Conservation (phyloP, 1,140 invertebrate genomes). For the Acromyrmex echinatior region DNA sequence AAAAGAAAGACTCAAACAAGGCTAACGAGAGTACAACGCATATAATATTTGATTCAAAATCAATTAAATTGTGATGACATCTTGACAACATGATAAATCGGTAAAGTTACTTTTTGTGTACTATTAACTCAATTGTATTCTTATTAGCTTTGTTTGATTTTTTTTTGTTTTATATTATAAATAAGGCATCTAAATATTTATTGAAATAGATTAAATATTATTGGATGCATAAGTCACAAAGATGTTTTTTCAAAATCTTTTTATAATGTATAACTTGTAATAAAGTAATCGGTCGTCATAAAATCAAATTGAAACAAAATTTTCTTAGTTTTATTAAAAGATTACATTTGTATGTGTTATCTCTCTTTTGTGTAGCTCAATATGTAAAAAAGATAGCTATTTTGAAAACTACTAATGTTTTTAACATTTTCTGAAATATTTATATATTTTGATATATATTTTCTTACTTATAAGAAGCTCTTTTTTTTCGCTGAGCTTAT, state of each 20-base stretch:
- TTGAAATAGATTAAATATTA: too few relatives aligned
- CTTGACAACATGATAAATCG: too few relatives aligned
- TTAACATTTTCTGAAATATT: not conserved
- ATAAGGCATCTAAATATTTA: too few relatives aligned
- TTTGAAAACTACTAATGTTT: not conserved
- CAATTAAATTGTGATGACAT: too few relatives aligned
- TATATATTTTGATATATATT: constrained; percentile 20
- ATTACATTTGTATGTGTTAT: not conserved
- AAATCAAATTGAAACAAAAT: constrained; percentile 8
- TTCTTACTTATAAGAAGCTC: constrained; percentile 90
- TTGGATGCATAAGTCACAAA: not conserved
- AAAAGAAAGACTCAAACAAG: too few relatives aligned
- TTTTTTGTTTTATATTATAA: too few relatives aligned
- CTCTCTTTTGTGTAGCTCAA: not conserved
- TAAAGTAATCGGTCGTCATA: not conserved
- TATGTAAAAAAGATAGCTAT: not conserved
- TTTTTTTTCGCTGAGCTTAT: constrained; percentile 91
- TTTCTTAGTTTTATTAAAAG: not conserved
- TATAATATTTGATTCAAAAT: too few relatives aligned
- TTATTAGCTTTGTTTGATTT: too few relatives aligned
- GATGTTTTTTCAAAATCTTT: too few relatives aligned
- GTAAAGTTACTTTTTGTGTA: too few relatives aligned
- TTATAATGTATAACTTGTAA: not conserved
- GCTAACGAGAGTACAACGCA: too few relatives aligned
- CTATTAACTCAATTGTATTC: too few relatives aligned